Evolutionary conservation across 2,888 invertebrate species (phyloP).

Genomic region (Brachynemurus nebulosus): DNA sequence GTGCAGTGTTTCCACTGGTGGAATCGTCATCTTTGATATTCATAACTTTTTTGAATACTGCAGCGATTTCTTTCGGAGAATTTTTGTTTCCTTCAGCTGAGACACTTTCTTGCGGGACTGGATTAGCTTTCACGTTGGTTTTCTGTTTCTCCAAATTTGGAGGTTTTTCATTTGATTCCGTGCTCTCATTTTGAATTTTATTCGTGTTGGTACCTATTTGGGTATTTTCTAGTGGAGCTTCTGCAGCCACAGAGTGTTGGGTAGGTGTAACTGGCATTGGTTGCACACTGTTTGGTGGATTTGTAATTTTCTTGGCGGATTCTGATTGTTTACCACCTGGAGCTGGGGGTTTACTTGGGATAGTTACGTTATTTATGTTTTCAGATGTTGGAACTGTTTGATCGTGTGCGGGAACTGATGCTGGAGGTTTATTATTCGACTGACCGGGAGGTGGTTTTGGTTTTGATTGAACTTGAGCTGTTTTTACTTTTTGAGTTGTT

Average conservation of each 20-base stretch:
- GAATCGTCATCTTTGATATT: not conserved
- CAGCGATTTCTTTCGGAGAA: slow-evolving; percentile 1
- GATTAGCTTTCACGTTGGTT: not conserved
- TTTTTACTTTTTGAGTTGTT: not conserved
- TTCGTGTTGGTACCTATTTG: no score
- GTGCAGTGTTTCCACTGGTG: not conserved
- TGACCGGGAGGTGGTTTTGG: not conserved
- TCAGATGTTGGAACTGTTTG: no score
- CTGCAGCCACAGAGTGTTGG: slow-evolving; percentile 30
- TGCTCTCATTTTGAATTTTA: not conserved
- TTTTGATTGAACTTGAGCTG: not conserved
- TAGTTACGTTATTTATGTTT: no score
- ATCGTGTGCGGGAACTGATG: slow-evolving; percentile 29
- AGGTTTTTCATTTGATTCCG: not conserved
- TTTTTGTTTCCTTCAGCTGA: no score
- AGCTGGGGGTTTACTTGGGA: slow-evolving; percentile 24
- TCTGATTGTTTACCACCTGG: slow-evolving; percentile 13
- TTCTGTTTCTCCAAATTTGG: not conserved
- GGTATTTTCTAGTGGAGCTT: slow-evolving; percentile 5
- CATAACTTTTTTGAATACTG: not conserved
- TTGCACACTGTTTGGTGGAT: slow-evolving; percentile 22
- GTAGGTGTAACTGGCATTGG: slow-evolving; percentile 16
- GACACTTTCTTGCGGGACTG: not conserved
- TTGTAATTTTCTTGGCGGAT: not conserved
- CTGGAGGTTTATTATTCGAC: slow-evolving; percentile 23